Evolutionary conservation across 2,888 invertebrate species (phyloP), one percentile per base, ranked within the genome.

Genomic region (Microctonus aethiopoides): DNA sequence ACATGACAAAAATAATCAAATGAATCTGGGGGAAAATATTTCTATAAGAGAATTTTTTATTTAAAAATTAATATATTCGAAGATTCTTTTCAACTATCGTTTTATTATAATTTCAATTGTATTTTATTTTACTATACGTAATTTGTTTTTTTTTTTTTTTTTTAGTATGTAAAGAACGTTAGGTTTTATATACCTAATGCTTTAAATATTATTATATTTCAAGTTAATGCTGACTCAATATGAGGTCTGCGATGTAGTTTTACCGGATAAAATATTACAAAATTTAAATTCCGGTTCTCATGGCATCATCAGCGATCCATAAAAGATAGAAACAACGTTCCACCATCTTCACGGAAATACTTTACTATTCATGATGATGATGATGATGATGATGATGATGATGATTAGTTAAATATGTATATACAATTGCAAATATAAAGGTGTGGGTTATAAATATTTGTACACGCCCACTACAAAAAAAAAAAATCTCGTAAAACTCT

Each of bases 401-500:
- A 34, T 57, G 34, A 57, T 57, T 57, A 57, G 57, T 57, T 57
- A 32, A 4, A 24, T 54, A 13, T 54, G 24, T 34, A 34, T 57
- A 20, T 57, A 32, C 6, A 57, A 3, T 46, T 16, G 16, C 4
- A 46, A 16, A n/a, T 46, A 20, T 39, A 39, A 46, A 46, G 46
- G 46, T 46, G 46, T 46, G 46, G 16, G 16, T 46, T 56, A 56
- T 56, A 59, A 1, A 22, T 59, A 34, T 59, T 34, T 16, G 26
- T 39, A 11, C 36, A 36, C 36, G 39, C 39, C 36, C 22, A 39
- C 34, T 62, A 39, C 26, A 56, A 29, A 56, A 63, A 57, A 63
- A n/a, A n/a, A n/a, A n/a, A n/a, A n/a, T n/a, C 62, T 56, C 62
- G 26, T 62, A 62, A 41, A 62, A 62, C 57, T 64, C 26, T 62